Evolutionary conservation across 2,797 vertebrate species (phyloP), one percentile per base, ranked within the genome.

Genomic region (Scomberomorus guttatus): DNA sequence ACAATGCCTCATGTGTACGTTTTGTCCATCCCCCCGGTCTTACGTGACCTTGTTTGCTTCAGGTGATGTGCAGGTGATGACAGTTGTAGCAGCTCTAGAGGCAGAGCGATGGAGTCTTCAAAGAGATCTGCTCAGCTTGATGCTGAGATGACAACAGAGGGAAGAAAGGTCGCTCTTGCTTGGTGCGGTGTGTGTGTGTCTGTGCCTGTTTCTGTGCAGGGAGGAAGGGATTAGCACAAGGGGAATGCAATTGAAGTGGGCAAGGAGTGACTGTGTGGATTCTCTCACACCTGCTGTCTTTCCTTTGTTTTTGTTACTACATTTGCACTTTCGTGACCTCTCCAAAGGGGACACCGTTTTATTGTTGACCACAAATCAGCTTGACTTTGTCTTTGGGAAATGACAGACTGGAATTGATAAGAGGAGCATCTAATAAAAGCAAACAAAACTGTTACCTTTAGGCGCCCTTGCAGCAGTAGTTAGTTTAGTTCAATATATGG

Each of bases 71-170:
- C 72, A 77, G 83, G 81, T 69, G 73, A 79, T 81, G 77, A 71
- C 71, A 83, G 82, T 73, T 64, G 72, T 62, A 66, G 55, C 79
- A 42, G 79, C 71, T 70, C 77, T 3, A 37, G 42, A 72, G 72
- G 71, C 68, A 65, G 61, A 60, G 72, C 39, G 13, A 79, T 75
- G 77, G 79, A 77, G 87, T 70, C 83, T 81, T 89, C 83, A 89
- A 81, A 85, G 86, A 80, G 74, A 84, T 46, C 70, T 79, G 57
- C 82, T 84, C 77, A 76, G 87, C 81, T 59, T 74, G 81, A 77
- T 77, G 80, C 83, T 52, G 72, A 74, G 73, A 83, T 83, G 83
- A 79, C 83, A 85, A 69, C 81, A 58, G 75, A 50, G 59, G 69
- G 70, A 70, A 72, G 64, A 87, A 90, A 90, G 86, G 81, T 87